Evolutionary conservation across 2,888 invertebrate genomes (phyloP), one percentile per base, ranked within the genome.

Genomic region (Zygothrica quintamaculata): DNA sequence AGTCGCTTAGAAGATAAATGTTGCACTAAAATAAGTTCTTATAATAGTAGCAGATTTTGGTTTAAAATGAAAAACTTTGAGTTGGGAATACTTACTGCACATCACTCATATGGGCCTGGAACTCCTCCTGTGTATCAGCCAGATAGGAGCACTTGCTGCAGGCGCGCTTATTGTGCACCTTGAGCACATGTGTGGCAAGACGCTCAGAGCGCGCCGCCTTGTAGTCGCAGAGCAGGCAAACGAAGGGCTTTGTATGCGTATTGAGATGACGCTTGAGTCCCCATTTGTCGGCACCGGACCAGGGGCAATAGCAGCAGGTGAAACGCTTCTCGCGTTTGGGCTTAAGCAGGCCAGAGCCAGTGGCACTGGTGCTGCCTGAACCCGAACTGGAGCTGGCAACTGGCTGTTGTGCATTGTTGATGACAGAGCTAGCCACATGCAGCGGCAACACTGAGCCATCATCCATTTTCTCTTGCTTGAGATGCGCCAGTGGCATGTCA

Each of bases 211-310:
- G 93, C 56, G 97, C 97, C 59, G 97, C 97, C 92, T 97, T 97
- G 92, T 97, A 98, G 91, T 97, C 97, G 92, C 97, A 98, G 52
- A 97, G 93, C 79, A 95, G 94, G 91, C 97, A 98, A 55, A 96
- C 95, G 91, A 96, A 98, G 39, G 97, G 97, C 92, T 97, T 97
- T 89, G 97, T 93, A 91, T 98, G 97, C 29, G 97, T 97, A 92
- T 97, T 97, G 86, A 97, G 93, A 90, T 98, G 97, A 42, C 97
- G 93, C 91, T 97, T 97, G 62, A 97, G 92, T 87, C 97, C 97
- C 97, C 97, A 98, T 90, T 97, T 97, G 92, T 97, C 97, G 56
- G 96, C 96, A 15, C 97, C 97, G 33, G 96, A 95, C 97, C 97
- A 97, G 15, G 97, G 93, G 91, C 97, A 98, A 90, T 96, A 97